Conservation (phyloP, 2,113 vertebrate species). For the Pollimyrus isidori region DNA sequence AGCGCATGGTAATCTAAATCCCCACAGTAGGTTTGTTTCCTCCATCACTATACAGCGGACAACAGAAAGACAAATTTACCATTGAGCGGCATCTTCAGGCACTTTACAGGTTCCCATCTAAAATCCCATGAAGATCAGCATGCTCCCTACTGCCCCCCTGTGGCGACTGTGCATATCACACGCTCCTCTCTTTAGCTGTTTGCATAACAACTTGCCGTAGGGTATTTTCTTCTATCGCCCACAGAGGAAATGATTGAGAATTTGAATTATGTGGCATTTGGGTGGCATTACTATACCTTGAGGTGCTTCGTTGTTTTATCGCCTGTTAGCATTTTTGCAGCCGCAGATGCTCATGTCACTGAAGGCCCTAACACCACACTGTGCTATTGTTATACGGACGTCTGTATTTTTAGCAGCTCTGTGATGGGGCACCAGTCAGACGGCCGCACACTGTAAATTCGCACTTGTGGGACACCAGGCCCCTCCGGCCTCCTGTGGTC, state of each 20-base stretch:
- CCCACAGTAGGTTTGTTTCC: not conserved
- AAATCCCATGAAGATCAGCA: not conserved
- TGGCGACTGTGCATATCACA: not conserved
- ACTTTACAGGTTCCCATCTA: not conserved
- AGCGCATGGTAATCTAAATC: not conserved
- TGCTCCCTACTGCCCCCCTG: not conserved
- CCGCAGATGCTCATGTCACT: not conserved
- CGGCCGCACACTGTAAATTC: not conserved
- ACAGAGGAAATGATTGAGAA: not conserved
- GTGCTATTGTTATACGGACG: not conserved
- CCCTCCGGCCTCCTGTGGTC: not conserved
- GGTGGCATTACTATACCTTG: not conserved
- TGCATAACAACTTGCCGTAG: not conserved
- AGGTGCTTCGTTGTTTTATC: not conserved
- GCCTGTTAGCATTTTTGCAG: not conserved
- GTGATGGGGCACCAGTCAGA: not conserved
- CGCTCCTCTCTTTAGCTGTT: not conserved
- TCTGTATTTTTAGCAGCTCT: not conserved
- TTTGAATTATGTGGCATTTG: not conserved
- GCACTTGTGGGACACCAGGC: not conserved
- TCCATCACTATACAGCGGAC: not conserved
- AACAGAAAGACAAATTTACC: not conserved
- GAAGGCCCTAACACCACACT: no score
- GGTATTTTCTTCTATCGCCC: not conserved
- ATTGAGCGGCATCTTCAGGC: not conserved